Percentiles rank a stretch among this genome's conserved stretches.
Evolutionary conservation across 2,888 invertebrate genomes (phyloP).

Genomic region (Zhuqinia jingwanae): DNA sequence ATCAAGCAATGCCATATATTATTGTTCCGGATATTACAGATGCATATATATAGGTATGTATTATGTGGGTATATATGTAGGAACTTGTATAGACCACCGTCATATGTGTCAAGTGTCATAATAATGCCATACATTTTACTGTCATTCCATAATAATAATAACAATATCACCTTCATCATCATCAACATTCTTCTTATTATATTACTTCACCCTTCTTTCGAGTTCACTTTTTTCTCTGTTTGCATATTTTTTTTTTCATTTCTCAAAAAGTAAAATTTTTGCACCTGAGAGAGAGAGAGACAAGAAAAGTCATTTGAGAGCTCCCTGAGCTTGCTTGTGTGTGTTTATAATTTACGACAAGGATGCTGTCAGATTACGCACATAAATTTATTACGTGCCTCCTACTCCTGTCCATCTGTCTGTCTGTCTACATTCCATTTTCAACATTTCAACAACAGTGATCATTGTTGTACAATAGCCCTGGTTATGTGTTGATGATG

Average conservation of each 20-base stretch:
- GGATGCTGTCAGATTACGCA: conserved; percentile 21
- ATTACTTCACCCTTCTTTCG: no score
- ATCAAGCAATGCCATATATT: conserved; percentile 15
- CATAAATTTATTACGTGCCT: conserved; percentile 49
- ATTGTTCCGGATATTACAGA: neutral
- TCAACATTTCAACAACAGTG: neutral
- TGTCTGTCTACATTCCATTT: conserved; percentile 22
- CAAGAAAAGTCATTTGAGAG: neutral
- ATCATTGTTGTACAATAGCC: neutral
- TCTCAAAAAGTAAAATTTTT: conserved; percentile 29
- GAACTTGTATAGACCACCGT: no score
- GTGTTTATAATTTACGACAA: conserved; percentile 54
- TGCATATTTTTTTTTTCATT: neutral
- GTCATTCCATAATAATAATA: neutral
- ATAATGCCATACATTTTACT: neutral
- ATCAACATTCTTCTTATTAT: no score
- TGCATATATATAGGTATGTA: neutral
- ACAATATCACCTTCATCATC: no score
- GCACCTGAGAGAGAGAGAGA: neutral
- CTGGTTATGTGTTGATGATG: neutral
- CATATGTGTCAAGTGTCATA: no score
- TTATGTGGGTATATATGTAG: no score
- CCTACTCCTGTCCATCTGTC: conserved; percentile 28
- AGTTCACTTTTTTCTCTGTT: no score
- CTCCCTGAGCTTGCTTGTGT: neutral